Conservation (phyloP, 1,140 invertebrate genomes). For the Drosophila tristis region DNA sequence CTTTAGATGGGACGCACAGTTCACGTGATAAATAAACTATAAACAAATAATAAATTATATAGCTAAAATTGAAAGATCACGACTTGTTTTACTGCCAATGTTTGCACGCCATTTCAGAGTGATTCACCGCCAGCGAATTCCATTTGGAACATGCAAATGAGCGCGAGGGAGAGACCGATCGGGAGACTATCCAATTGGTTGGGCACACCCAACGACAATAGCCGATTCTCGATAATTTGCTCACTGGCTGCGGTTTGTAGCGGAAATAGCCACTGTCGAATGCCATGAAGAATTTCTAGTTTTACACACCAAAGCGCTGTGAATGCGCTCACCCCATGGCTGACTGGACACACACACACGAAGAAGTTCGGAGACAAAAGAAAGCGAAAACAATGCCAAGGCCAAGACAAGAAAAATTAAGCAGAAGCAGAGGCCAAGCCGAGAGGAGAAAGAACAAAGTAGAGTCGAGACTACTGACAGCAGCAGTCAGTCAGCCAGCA, state of each 20-base stretch:
- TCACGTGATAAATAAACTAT: constrained; percentile 70
- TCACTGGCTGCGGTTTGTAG: constrained; percentile 13
- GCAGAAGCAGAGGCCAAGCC: constrained; percentile 16
- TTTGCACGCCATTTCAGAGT: constrained; percentile 8
- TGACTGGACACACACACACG: not conserved
- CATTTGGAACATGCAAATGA: not conserved
- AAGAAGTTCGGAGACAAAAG: constrained; percentile 48
- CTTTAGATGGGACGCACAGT: constrained; percentile 65
- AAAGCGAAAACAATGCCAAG: constrained; percentile 81
- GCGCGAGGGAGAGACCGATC: not conserved
- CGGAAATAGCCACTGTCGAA: constrained; percentile 42
- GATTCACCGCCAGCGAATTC: not conserved
- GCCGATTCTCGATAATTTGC: constrained; percentile 9
- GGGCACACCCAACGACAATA: constrained; percentile 11
- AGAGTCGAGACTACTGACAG: constrained; percentile 30
- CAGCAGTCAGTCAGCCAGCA: constrained; percentile 6
- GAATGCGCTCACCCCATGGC: constrained; percentile 40
- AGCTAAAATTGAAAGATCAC: constrained; percentile 51
- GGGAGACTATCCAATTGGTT: constrained; percentile 21
- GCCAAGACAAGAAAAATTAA: constrained; percentile 45
- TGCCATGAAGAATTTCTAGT: constrained; percentile 1
- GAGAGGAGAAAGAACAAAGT: constrained; percentile 11
- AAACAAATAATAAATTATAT: constrained; percentile 68
- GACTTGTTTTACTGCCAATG: constrained; percentile 33
- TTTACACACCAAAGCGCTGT: constrained; percentile 28